These are phyloP conservation scores for Marcusenius ussheri DNA, from an alignment of 2,113 vertebrate genomes.

Conservation along the genomic window DNA sequence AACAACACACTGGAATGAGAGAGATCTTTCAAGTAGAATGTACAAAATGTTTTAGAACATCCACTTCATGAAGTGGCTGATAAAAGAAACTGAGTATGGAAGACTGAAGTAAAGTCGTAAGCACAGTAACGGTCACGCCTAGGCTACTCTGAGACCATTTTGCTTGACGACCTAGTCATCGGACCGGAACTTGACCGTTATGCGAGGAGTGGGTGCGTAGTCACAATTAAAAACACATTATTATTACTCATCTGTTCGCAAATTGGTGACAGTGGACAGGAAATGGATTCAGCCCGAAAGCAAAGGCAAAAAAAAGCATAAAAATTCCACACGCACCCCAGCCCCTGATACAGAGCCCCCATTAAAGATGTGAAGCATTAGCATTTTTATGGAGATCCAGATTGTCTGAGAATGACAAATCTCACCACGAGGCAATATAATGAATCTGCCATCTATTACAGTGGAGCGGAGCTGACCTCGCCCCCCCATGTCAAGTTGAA, in stretches of 20 bases:
- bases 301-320: background rate
- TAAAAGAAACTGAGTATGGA: background rate
- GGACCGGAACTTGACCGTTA: background rate
- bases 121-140: background rate
- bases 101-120: background rate
- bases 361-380: background rate
- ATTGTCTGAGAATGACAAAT: background rate
- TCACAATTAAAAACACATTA: background rate
- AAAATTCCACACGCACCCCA: background rate
- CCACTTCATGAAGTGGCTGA: background rate
- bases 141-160: background rate
- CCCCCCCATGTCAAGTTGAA: background rate
- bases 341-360: background rate
- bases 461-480: background rate
- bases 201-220: background rate
- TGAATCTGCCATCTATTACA: background rate
- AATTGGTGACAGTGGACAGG: background rate
- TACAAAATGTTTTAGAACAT: background rate
- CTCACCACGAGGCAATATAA: background rate
- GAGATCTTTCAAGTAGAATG: background rate
- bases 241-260: background rate
- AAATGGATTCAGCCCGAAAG: background rate
- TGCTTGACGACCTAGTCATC: background rate
- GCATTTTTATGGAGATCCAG: conserved; percentile 2
- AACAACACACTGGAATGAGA: background rate